A percentile compares a stretch with the other conserved stretches of the same genome.
Evolutionary conservation across 2,113 vertebrate genomes (phyloP).

Genomic region (Esox niger): DNA sequence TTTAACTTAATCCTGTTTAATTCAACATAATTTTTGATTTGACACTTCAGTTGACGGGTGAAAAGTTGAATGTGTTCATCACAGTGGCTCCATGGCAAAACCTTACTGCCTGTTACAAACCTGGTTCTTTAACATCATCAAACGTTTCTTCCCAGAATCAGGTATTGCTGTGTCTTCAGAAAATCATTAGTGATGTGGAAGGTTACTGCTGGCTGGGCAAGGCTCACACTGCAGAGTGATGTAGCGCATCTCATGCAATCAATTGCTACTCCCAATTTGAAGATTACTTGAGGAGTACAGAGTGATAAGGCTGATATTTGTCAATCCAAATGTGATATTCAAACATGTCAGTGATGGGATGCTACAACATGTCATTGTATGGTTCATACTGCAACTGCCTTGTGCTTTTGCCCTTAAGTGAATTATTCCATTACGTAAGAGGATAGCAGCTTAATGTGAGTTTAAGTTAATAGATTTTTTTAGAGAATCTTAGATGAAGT

Average conservation of each 20-base stretch:
- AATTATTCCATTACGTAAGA: neutral
- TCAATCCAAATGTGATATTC: slow-evolving; percentile 39
- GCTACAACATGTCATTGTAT: slow-evolving; percentile 32
- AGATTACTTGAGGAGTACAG: slow-evolving; percentile 25
- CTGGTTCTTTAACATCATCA: slow-evolving; percentile 23
- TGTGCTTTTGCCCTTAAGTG: slow-evolving; percentile 18
- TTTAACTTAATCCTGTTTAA: slow-evolving; percentile 34
- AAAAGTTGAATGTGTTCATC: slow-evolving; percentile 11
- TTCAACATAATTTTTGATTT: slow-evolving; percentile 5
- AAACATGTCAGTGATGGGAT: slow-evolving; percentile 26
- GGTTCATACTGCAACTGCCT: slow-evolving; percentile 12
- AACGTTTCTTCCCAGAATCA: slow-evolving; percentile 27
- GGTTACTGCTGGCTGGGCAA: neutral
- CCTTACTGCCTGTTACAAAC: neutral
- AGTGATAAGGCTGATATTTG: slow-evolving; percentile 32
- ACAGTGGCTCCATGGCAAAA: neutral
- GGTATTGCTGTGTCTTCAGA: slow-evolving; percentile 18
- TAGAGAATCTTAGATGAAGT: neutral
- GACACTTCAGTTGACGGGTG: slow-evolving; percentile 17
- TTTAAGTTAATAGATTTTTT: slow-evolving; percentile 6
- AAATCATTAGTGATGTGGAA: slow-evolving; percentile 12
- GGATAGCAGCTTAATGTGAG: neutral
- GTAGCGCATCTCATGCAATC: slow-evolving; percentile 35
- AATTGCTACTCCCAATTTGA: slow-evolving; percentile 25
- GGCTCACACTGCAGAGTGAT: neutral